Percentiles rank a stretch among this genome's conserved stretches.
These are phyloP conservation scores for Sphecodes monilicornis DNA, from an alignment of 2,888 invertebrate species.

Conservation along the genomic window DNA sequence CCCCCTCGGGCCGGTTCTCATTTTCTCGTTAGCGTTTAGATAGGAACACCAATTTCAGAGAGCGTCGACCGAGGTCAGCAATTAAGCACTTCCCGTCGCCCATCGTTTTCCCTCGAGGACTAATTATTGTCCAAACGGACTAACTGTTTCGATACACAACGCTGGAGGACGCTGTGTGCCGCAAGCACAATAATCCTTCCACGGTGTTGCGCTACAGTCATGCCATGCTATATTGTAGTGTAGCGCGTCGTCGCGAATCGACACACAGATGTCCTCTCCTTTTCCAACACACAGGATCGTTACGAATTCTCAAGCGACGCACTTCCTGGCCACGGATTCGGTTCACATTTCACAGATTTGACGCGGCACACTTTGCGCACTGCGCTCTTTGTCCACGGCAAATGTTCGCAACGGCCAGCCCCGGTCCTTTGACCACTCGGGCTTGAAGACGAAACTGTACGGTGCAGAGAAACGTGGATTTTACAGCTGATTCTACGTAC, in stretches of 20 bases:
- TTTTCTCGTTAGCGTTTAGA: slow-evolving; percentile 58
- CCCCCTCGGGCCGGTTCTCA: slow-evolving; percentile 28
- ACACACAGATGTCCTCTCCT: neutral
- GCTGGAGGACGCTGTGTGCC: slow-evolving; percentile 18
- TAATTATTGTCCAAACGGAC: slow-evolving; percentile 67
- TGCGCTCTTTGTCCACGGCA: neutral
- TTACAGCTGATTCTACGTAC: neutral
- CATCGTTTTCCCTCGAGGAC: slow-evolving; percentile 59
- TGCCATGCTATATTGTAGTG: neutral
- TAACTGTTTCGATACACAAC: slow-evolving; percentile 59
- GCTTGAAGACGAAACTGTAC: neutral
- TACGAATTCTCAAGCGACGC: slow-evolving; percentile 7
- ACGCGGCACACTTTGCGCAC: neutral
- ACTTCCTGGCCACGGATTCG: neutral
- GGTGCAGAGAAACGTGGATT: neutral
- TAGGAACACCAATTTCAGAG: slow-evolving; percentile 52
- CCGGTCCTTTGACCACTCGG: neutral
- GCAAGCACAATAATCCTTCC: slow-evolving; percentile 1
- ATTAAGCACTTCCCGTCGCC: slow-evolving; percentile 67
- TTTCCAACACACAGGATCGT: slow-evolving; percentile 17
- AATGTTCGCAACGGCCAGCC: neutral
- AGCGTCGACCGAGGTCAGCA: slow-evolving; percentile 54
- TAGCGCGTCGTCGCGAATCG: neutral
- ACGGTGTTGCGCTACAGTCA: neutral
- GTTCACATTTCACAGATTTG: neutral